Evolutionary conservation across 2,113 vertebrate species (phyloP).

Genomic region (Hippocampus abdominalis): DNA sequence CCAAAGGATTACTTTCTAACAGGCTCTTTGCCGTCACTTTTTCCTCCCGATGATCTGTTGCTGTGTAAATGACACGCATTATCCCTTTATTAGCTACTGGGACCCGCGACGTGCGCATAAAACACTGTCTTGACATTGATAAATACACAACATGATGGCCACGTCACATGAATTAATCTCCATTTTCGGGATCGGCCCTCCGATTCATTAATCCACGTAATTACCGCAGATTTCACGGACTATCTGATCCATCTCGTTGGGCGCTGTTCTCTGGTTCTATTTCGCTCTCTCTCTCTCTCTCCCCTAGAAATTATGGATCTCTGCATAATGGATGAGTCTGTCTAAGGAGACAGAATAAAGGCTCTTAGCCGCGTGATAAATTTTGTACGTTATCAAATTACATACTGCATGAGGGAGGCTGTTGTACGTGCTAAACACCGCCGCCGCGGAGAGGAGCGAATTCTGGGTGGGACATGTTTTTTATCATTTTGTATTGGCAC

Average conservation of each 20-base stretch:
- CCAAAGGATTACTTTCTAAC: conserved; percentile 30
- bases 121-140: conserved; percentile 67
- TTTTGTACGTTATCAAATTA: conserved; percentile 65
- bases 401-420: conserved; percentile 23
- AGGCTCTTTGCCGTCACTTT: conserved; percentile 21
- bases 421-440: conserved; percentile 4
- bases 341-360: conserved; percentile 49
- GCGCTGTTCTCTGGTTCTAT: conserved; percentile 16
- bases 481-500: conserved; percentile 19
- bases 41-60: conserved; percentile 53
- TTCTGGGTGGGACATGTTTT: neutral
- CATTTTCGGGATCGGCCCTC: conserved; percentile 55
- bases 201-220: conserved; percentile 66
- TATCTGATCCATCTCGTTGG: conserved; percentile 56
- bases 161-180: conserved; percentile 62
- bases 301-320: conserved; percentile 49
- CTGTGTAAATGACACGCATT: conserved; percentile 61
- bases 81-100: conserved; percentile 53
- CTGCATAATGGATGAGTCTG: conserved; percentile 65
- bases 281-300: conserved; percentile 21
- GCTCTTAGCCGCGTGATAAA: conserved; percentile 57
- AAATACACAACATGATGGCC: conserved; percentile 62
- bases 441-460: conserved; percentile 3
- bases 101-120: conserved; percentile 59
- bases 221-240: conserved; percentile 56